Conservation (phyloP, 2,888 invertebrate genomes). For the Uloborus plumipes region DNA sequence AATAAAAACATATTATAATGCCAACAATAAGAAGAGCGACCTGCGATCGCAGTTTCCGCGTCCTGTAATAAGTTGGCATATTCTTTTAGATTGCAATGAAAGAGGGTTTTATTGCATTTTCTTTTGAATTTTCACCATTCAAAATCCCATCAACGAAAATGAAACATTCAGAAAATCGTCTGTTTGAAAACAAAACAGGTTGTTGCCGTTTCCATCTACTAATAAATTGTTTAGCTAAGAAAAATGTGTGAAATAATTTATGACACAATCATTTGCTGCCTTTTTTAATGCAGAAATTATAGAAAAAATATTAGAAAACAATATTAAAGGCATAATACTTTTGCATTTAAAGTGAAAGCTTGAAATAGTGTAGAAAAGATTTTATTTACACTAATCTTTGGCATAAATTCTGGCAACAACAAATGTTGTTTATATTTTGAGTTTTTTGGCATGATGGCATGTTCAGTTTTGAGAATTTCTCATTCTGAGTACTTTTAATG, state of each 20-base stretch:
- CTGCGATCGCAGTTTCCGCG: slow-evolving; percentile 30
- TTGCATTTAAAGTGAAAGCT: too few species aligned
- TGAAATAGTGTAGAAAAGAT: too few species aligned
- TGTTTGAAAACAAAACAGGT: background rate
- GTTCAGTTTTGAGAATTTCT: slow-evolving; percentile 13
- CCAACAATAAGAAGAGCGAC: slow-evolving; percentile 34
- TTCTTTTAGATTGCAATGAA: background rate
- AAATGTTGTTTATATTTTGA: slow-evolving; percentile 28
- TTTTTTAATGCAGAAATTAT: too few species aligned
- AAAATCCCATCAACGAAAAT: background rate
- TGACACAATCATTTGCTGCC: too few species aligned
- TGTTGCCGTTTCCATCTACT: background rate
- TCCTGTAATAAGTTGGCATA: background rate
- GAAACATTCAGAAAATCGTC: background rate
- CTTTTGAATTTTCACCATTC: background rate
- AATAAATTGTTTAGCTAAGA: too few species aligned
- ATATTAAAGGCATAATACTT: too few species aligned
- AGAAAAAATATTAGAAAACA: too few species aligned
- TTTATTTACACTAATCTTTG: background rate
- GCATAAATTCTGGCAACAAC: background rate
- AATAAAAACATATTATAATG: slow-evolving; percentile 34
- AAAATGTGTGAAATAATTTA: too few species aligned
- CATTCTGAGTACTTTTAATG: background rate
- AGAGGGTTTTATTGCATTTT: background rate
- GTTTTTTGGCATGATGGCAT: slow-evolving; percentile 25